Percentiles rank a stretch among this genome's conserved stretches.
phyloP scores from a whole-genome alignment of 30 jellyfish, hydroid and myxozoan genomes.

The Aurelia sp. region DNA sequence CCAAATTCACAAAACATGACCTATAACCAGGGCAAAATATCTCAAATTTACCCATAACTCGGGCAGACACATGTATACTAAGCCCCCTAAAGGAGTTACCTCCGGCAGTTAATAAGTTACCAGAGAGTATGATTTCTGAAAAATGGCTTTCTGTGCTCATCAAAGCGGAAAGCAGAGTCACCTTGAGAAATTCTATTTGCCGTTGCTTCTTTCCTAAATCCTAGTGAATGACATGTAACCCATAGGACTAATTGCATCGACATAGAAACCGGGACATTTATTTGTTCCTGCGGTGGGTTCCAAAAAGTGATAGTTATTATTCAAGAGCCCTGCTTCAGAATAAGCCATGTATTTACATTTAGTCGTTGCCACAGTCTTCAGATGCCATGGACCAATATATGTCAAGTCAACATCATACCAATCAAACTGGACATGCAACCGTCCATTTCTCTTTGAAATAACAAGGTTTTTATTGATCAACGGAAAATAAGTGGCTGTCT shows the following conservation, averaged over 20 bases:
- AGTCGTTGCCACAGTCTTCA: constrained; percentile 26
- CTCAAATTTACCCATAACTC: too few relatives aligned
- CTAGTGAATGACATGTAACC: constrained; percentile 54
- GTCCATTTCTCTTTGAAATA: constrained; percentile 27
- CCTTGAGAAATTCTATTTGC: neutral
- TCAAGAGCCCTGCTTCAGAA: constrained; percentile 23
- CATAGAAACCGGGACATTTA: constrained; percentile 52
- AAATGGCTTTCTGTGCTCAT: too few relatives aligned
- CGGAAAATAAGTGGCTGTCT: constrained; percentile 73
- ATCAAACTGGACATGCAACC: constrained; percentile 34
- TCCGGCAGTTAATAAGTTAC: too few relatives aligned
- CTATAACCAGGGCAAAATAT: too few relatives aligned
- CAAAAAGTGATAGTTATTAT: constrained; percentile 19
- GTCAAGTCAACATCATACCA: constrained; percentile 52
- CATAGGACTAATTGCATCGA: constrained; percentile 27
- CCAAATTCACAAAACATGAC: too few relatives aligned
- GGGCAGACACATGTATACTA: too few relatives aligned
- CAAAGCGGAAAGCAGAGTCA: neutral
- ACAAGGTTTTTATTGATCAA: constrained; percentile 23
- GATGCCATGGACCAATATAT: constrained; percentile 27
- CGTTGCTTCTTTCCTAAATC: neutral
- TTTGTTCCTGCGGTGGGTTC: constrained; percentile 15
- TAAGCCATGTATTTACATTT: neutral
- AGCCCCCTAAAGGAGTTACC: too few relatives aligned
- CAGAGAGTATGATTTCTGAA: too few relatives aligned